Conservation (phyloP, 2,113 vertebrate species). For the Myotis brandtii region DNA sequence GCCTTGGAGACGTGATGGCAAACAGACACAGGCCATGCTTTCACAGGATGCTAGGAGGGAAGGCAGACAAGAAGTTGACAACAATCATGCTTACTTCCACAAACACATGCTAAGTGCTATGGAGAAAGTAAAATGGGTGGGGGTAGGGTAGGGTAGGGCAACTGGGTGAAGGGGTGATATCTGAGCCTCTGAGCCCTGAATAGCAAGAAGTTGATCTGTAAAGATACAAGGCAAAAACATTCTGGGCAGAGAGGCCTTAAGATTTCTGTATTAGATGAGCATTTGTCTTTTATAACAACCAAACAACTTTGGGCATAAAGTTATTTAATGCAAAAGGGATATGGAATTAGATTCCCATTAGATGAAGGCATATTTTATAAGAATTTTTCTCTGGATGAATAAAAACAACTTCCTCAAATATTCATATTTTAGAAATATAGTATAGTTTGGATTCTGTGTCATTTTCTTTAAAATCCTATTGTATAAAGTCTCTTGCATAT, state of each 20-base stretch:
- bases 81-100: not conserved
- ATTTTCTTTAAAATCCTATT: constrained; percentile 42
- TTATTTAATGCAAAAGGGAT: constrained; percentile 42
- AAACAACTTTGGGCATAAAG: constrained; percentile 38
- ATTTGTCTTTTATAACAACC: constrained; percentile 32
- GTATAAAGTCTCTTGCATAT: not conserved
- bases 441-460: constrained; percentile 2
- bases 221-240: not conserved
- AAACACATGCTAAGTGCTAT: not conserved
- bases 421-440: constrained; percentile 44
- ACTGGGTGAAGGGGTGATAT: not conserved
- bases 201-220: not conserved
- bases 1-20: not conserved
- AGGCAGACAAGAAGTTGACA: not conserved
- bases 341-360: not conserved
- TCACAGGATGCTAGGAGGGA: not conserved
- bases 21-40: not conserved
- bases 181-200: not conserved
- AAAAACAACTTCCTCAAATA: constrained; percentile 46
- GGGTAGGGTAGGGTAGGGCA: not conserved
- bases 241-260: not conserved
- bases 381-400: not conserved
- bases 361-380: constrained; percentile 10
- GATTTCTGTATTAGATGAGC: constrained; percentile 23
- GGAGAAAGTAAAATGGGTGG: not conserved